phyloP scores from a whole-genome alignment of 2,888 invertebrate genomes.

The Lamellibrachia satsuma region DNA sequence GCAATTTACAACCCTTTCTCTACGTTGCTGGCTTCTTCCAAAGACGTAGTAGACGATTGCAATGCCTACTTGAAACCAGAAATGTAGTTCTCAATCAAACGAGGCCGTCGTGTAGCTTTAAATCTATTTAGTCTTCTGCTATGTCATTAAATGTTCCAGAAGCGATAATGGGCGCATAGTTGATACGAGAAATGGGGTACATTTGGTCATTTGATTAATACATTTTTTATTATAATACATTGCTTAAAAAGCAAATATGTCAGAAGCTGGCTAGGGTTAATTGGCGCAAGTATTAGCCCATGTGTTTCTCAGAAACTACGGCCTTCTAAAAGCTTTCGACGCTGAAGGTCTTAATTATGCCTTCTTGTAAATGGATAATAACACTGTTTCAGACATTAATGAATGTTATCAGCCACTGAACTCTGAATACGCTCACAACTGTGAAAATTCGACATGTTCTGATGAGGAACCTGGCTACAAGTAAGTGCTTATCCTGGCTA shows the following conservation, averaged over 20 bases:
- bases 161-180: neutral
- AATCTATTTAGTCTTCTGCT: no score
- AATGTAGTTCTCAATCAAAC: no score
- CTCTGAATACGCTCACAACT: slow-evolving; percentile 17
- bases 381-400: slow-evolving; percentile 21
- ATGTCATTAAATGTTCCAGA: neutral
- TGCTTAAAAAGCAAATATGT: neutral
- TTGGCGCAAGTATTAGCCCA: no score
- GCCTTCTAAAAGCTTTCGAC: no score
- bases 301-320: no score
- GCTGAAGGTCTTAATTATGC: neutral
- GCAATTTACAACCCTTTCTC: no score
- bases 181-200: neutral
- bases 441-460: slow-evolving; percentile 17
- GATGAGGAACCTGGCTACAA: slow-evolving; percentile 20
- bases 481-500: slow-evolving; percentile 17
- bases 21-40: no score
- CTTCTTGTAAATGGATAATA: neutral
- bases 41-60: no score
- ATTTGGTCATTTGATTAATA: neutral
- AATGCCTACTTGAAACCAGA: no score
- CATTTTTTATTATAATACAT: neutral
- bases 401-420: slow-evolving; percentile 20
- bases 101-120: no score
- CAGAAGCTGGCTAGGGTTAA: no score